Evolutionary conservation across 1,140 invertebrate genomes (phyloP).

Genomic region (Aethina tumida): DNA sequence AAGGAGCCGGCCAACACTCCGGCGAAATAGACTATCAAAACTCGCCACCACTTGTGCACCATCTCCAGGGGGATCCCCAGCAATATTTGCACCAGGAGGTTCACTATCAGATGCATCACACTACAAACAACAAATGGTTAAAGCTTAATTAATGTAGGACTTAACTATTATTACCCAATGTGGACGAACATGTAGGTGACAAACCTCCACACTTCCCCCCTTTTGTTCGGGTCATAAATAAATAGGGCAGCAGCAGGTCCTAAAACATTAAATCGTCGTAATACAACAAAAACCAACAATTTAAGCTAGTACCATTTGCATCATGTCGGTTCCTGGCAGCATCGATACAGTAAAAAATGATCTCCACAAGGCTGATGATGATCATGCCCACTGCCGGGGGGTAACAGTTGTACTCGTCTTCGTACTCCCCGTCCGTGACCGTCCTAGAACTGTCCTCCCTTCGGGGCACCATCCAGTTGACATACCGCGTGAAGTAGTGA

Average conservation of each 20-base stretch:
- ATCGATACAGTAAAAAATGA: constrained; percentile 58
- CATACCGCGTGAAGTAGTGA: constrained; percentile 31
- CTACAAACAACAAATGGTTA: constrained; percentile 37
- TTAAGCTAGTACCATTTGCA: constrained; percentile 36
- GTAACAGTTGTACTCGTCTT: constrained; percentile 76
- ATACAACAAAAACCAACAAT: no score
- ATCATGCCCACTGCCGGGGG: constrained; percentile 83
- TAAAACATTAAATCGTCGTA: no score
- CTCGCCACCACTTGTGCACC: constrained; percentile 90
- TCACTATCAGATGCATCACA: constrained; percentile 78
- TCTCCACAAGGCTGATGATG: constrained; percentile 60
- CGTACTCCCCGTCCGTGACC: constrained; percentile 47
- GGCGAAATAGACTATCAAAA: constrained; percentile 67
- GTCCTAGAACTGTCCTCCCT: constrained; percentile 10
- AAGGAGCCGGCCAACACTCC: constrained; percentile 81
- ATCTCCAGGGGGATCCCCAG: constrained; percentile 90
- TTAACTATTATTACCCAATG: constrained; percentile 60
- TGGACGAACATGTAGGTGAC: constrained; percentile 96
- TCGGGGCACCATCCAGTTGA: constrained; percentile 30
- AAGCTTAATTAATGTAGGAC: background rate
- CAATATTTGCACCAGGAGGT: constrained; percentile 84
- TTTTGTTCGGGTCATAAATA: constrained; percentile 82
- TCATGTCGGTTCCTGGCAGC: constrained; percentile 35
- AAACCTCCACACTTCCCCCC: constrained; percentile 86
- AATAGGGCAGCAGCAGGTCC: constrained; percentile 69